Conservation (phyloP, 2,797 vertebrate species). For the Gadopsis marmoratus region DNA sequence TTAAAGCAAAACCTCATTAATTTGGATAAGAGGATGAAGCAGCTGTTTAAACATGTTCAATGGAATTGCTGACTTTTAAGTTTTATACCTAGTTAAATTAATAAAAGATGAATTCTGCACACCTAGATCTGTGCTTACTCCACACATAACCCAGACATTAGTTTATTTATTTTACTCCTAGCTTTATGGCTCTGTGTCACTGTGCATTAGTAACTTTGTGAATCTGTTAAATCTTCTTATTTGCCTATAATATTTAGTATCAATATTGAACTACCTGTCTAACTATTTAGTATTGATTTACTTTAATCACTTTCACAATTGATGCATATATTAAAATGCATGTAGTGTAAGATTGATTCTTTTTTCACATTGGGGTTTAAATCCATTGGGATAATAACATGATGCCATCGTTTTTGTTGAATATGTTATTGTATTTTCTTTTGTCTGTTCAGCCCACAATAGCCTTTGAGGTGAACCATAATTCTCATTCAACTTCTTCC, state of each 20-base stretch:
- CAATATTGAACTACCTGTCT: background rate
- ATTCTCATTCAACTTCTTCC: background rate
- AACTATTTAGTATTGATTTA: background rate
- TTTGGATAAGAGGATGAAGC: slow-evolving; percentile 52
- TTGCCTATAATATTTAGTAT: background rate
- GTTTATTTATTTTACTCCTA: slow-evolving; percentile 11
- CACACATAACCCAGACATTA: background rate
- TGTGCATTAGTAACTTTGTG: background rate
- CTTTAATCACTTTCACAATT: background rate
- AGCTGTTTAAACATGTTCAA: slow-evolving; percentile 28
- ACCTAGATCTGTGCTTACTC: background rate
- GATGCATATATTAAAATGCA: background rate
- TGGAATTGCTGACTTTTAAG: slow-evolving; percentile 4
- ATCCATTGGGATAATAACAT: background rate
- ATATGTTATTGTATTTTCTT: background rate
- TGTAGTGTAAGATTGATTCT: background rate
- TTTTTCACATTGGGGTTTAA: background rate
- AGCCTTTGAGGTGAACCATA: background rate
- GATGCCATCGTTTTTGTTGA: background rate
- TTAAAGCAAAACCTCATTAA: slow-evolving; percentile 55
- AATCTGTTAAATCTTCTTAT: background rate
- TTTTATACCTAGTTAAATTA: slow-evolving; percentile 31
- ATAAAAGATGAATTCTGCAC: slow-evolving; percentile 9
- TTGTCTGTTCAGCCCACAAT: background rate
- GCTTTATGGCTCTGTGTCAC: background rate